A percentile compares a stretch with the other conserved stretches of the same genome.
These are phyloP conservation scores for Drosophila algonquin DNA, from an alignment of 2,888 invertebrate species.

Conservation along the genomic window DNA sequence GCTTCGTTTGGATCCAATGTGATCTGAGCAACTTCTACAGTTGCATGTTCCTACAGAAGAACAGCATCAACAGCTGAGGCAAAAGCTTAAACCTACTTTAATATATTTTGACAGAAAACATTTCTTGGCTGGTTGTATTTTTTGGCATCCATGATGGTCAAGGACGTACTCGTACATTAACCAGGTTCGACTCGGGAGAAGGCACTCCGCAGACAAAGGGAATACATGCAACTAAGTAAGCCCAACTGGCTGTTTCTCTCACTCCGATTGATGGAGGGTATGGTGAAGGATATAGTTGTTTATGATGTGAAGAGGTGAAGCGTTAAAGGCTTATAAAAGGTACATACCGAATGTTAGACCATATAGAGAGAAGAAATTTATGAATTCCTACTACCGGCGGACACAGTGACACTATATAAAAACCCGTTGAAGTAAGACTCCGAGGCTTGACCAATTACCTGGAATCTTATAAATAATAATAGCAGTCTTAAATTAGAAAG, in stretches of 20 bases:
- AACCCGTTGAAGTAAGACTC: no score
- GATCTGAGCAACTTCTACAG: not conserved
- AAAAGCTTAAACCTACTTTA: conserved; percentile 1
- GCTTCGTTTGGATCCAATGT: not conserved
- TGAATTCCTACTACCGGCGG: no score
- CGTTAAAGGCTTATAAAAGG: no score
- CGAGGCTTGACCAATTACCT: no score
- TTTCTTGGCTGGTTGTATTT: conserved; percentile 35
- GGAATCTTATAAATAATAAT: no score
- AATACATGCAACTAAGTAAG: conserved; percentile 33
- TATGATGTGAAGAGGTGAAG: no score
- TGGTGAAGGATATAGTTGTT: not conserved
- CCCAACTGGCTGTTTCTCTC: conserved; percentile 6
- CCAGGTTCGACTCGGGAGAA: conserved; percentile 28
- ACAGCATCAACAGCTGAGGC: conserved; percentile 19
- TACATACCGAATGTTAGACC: no score
- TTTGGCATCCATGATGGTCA: conserved; percentile 62
- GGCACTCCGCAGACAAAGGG: conserved; percentile 31
- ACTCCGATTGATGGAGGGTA: not conserved
- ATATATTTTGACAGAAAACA: conserved; percentile 25
- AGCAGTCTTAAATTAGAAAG: no score
- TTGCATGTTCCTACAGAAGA: not conserved
- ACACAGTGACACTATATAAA: no score
- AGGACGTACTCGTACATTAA: conserved; percentile 70
- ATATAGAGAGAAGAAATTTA: no score